Evolutionary conservation across 2,113 vertebrate species (phyloP).

Genomic region (Tichodroma muraria): DNA sequence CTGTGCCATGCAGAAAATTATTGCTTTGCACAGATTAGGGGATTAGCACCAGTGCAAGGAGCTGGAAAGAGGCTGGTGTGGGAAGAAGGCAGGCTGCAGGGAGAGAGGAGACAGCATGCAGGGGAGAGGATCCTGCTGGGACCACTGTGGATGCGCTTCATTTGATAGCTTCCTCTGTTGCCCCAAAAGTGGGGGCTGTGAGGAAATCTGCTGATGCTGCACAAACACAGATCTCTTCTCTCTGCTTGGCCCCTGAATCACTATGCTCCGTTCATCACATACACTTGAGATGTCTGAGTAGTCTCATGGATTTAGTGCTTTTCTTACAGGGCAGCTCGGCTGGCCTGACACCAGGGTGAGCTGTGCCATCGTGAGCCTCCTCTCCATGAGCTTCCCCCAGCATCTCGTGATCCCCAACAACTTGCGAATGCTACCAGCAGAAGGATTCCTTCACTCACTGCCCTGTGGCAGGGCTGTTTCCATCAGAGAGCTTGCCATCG

Average conservation of each 20-base stretch:
- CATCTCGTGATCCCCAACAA: rapidly evolving
- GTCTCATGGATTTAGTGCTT: neutral
- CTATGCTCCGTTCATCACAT: neutral
- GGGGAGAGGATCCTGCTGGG: neutral
- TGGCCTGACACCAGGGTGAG: neutral
- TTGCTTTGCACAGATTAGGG: slow-evolving; percentile 51
- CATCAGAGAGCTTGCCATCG: rapidly evolving
- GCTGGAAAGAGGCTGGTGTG: slow-evolving; percentile 3
- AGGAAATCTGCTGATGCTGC: neutral
- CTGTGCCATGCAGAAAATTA: slow-evolving; percentile 23
- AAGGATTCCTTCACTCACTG: rapidly evolving
- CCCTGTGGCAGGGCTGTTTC: neutral
- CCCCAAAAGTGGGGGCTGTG: neutral
- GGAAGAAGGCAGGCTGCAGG: neutral
- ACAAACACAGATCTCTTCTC: neutral
- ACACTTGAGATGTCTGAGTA: neutral
- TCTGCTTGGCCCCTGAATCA: neutral
- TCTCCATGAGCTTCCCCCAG: neutral
- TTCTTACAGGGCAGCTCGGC: neutral
- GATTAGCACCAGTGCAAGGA: slow-evolving; percentile 36
- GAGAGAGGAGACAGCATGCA: neutral
- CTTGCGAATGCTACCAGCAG: neutral
- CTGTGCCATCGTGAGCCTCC: neutral
- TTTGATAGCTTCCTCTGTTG: neutral
- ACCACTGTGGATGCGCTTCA: rapidly evolving